These are phyloP conservation scores for Acrossocheilus fasciatus DNA, from an alignment of 2,797 vertebrate species.

Conservation along the genomic window DNA sequence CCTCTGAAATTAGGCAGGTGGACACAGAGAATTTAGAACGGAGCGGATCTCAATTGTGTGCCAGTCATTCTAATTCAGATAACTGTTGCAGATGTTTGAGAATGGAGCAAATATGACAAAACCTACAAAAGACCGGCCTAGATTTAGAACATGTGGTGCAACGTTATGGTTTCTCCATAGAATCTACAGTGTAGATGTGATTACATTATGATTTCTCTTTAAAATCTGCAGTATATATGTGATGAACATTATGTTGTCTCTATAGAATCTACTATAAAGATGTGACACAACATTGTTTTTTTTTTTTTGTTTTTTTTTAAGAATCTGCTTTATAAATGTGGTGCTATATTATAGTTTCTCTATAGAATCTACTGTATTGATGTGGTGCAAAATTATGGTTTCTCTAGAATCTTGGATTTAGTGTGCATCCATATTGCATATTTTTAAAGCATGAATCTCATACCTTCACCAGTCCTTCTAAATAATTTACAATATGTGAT, in stretches of 20 bases:
- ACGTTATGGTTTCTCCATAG: background rate
- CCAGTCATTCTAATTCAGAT: constrained; percentile 45
- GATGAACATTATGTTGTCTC: background rate
- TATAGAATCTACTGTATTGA: background rate
- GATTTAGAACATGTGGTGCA: constrained; percentile 6
- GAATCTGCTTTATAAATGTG: background rate
- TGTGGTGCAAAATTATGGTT: background rate
- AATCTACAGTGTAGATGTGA: background rate
- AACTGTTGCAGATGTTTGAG: constrained; percentile 31
- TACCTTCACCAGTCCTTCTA: background rate
- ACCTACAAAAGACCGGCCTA: background rate
- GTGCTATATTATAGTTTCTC: background rate
- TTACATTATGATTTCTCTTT: background rate
- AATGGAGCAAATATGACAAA: background rate
- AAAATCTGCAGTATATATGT: background rate
- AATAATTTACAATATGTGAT: background rate
- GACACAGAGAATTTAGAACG: constrained; percentile 55
- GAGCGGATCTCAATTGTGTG: constrained; percentile 54
- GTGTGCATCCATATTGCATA: background rate
- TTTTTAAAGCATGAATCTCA: background rate
- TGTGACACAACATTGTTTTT: background rate
- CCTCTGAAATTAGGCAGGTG: constrained; percentile 60
- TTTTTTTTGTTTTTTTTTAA: background rate
- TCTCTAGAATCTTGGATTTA: background rate
- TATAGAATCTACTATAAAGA: background rate